These are phyloP conservation scores for Drosophila phalerata DNA, from an alignment of 2,888 invertebrate species.

Conservation along the genomic window DNA sequence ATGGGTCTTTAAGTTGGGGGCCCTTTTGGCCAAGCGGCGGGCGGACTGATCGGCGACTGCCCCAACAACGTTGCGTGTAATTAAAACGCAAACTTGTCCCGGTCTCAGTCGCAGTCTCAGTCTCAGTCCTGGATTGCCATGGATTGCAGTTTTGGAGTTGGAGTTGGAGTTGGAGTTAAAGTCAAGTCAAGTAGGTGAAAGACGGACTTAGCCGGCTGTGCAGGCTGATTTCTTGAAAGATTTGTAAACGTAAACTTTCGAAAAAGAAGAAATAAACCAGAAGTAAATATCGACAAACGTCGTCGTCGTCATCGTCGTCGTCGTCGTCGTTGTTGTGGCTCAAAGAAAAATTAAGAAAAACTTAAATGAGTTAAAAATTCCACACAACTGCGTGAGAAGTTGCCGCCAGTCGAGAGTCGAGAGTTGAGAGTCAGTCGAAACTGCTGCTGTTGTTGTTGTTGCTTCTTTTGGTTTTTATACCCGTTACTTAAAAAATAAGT, in stretches of 20 bases:
- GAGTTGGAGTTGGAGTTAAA: conserved; percentile 26
- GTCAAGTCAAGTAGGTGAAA: conserved; percentile 63
- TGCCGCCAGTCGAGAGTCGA: conserved; percentile 46
- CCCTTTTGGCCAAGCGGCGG: conserved; percentile 44
- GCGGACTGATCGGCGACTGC: conserved; percentile 53
- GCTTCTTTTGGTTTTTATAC: conserved; percentile 15
- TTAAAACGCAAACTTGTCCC: conserved; percentile 76
- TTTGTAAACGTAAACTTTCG: conserved; percentile 79
- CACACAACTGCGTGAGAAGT: conserved; percentile 81
- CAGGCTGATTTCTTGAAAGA: conserved; percentile 77
- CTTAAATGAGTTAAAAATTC: conserved; percentile 81
- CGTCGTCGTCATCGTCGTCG: conserved; percentile 41
- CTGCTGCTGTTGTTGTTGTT: conserved; percentile 23
- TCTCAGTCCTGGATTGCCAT: conserved; percentile 11
- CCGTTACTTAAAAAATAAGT: no score
- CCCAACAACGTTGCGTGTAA: conserved; percentile 76
- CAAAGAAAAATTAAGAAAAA: conserved; percentile 76
- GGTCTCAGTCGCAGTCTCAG: background rate
- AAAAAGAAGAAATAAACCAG: conserved; percentile 73
- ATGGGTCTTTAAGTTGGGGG: conserved; percentile 33
- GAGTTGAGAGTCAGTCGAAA: conserved; percentile 7
- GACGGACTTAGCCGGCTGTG: conserved; percentile 58
- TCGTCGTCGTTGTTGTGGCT: conserved; percentile 27
- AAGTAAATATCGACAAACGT: conserved; percentile 77
- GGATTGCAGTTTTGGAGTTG: conserved; percentile 19